A percentile compares a stretch with the other conserved stretches of the same genome.
Conservation (phyloP, 2,888 invertebrate genomes). For the Eilema caniola region DNA sequence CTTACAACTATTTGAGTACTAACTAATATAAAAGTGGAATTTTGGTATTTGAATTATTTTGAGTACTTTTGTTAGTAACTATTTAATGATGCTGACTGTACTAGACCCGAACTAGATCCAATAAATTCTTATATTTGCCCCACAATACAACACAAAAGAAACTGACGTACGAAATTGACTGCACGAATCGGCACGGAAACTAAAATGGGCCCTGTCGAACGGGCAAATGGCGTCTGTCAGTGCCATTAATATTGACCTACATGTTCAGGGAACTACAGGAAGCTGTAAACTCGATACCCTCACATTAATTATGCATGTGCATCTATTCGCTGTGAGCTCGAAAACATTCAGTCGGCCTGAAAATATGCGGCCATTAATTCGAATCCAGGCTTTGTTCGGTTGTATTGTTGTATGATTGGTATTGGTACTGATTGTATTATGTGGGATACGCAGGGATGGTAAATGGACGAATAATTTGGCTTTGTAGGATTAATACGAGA, state of each 20-base stretch:
- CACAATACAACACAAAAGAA: not conserved
- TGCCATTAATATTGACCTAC: constrained; percentile 34
- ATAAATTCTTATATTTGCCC: too few species aligned
- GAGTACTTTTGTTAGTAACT: too few species aligned
- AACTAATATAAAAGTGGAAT: too few species aligned
- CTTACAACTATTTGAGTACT: too few species aligned
- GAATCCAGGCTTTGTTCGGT: not conserved
- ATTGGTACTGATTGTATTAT: not conserved
- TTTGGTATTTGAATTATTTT: too few species aligned
- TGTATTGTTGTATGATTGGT: constrained; percentile 18
- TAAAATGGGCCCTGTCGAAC: constrained; percentile 22
- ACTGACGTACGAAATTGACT: constrained; percentile 3
- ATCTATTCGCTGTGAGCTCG: constrained; percentile 61
- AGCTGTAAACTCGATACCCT: constrained; percentile 51
- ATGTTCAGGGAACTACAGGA: constrained; percentile 32
- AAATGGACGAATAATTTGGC: not conserved
- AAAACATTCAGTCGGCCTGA: constrained; percentile 40
- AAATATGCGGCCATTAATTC: constrained; percentile 38
- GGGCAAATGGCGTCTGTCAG: constrained; percentile 29
- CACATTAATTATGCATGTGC: constrained; percentile 71
- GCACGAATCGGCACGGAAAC: constrained; percentile 16
- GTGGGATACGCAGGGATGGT: not conserved
- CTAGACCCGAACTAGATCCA: too few species aligned
- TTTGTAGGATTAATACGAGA: not conserved
- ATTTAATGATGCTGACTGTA: too few species aligned